Conservation (phyloP, 2,888 invertebrate species). For the Pocota personata region DNA sequence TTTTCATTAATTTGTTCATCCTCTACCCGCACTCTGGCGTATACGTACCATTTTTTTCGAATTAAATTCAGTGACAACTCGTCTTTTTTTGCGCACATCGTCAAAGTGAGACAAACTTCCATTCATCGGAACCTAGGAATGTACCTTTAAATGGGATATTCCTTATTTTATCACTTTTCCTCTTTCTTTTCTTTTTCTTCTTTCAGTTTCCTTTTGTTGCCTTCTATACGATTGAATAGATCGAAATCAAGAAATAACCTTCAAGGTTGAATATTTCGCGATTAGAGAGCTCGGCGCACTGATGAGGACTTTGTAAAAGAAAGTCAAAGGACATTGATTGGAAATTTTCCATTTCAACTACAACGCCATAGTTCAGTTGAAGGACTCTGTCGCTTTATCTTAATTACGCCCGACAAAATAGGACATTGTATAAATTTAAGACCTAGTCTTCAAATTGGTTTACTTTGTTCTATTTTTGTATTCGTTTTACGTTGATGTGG, state of each 20-base stretch:
- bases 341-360: constrained; percentile 42
- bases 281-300: background rate
- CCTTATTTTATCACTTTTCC: constrained; percentile 9
- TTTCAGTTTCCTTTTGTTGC: background rate
- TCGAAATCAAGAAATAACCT: background rate
- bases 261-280: constrained; percentile 32
- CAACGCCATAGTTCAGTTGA: constrained; percentile 16
- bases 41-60: constrained; percentile 25
- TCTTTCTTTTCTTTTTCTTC: too few species aligned
- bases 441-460: background rate
- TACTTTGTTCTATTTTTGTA: background rate
- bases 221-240: background rate
- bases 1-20: background rate
- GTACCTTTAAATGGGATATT: constrained; percentile 32
- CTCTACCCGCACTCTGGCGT: background rate
- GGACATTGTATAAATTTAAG: constrained; percentile 14
- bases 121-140: background rate
- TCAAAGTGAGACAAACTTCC: background rate
- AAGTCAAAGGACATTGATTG: constrained; percentile 36
- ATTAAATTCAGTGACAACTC: constrained; percentile 20
- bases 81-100: constrained; percentile 41
- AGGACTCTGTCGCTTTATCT: background rate
- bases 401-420: constrained; percentile 5
- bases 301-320: background rate
- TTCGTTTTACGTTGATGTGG: background rate